A percentile compares a stretch with the other conserved stretches of the same genome.
Evolutionary conservation across 2,113 vertebrate genomes (phyloP).

Genomic region (Pygoscelis adeliae): DNA sequence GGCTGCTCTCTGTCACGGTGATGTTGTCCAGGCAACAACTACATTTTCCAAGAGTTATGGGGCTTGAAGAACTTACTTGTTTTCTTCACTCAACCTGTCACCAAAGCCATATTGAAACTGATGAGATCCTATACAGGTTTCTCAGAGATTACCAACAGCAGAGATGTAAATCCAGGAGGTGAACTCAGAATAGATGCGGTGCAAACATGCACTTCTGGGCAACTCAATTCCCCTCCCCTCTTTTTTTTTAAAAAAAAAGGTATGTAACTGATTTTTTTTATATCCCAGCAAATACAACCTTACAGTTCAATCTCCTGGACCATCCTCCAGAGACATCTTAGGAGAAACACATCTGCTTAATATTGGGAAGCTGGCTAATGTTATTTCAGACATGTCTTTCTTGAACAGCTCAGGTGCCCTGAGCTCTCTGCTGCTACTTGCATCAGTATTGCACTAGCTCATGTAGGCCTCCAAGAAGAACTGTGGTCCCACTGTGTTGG

Average conservation of each 20-base stretch:
- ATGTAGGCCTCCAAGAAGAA: neutral
- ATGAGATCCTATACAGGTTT: neutral
- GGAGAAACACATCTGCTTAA: neutral
- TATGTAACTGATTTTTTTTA: neutral
- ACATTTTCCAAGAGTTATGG: neutral
- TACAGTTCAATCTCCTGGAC: neutral
- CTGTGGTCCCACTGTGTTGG: neutral
- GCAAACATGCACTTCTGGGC: neutral
- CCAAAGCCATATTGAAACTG: neutral
- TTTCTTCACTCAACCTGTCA: neutral
- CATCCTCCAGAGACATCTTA: neutral
- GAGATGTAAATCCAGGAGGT: neutral
- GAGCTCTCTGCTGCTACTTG: neutral
- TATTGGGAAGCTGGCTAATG: neutral
- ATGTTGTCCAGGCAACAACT: neutral
- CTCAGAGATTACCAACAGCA: neutral
- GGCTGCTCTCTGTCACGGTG: neutral
- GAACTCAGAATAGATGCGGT: neutral
- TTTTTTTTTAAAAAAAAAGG: too few relatives aligned
- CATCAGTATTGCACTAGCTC: neutral
- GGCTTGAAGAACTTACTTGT: neutral
- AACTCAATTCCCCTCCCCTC: rapidly evolving
- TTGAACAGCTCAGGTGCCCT: neutral
- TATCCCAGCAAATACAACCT: neutral
- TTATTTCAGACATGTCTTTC: neutral